A percentile compares a stretch with the other conserved stretches of the same genome.
Conservation (phyloP, 2,797 vertebrate species). For the Lophius americanus region DNA sequence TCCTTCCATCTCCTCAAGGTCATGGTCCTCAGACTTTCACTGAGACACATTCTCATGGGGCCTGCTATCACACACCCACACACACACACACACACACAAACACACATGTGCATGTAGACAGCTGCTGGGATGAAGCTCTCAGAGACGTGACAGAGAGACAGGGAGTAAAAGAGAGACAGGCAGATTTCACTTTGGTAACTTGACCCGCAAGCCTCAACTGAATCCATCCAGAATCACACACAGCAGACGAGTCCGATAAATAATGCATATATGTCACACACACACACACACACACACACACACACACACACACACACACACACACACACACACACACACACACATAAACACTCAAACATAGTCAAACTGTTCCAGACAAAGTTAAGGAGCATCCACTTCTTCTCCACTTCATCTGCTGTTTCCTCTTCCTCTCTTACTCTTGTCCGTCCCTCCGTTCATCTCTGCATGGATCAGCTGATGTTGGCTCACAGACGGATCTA, state of each 20-base stretch:
- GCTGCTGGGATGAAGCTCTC: conserved; percentile 32
- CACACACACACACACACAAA: conserved; percentile 35
- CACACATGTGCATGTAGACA: conserved; percentile 10
- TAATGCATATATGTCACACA: conserved; percentile 27
- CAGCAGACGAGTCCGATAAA: conserved; percentile 33
- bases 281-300: conserved; percentile 22
- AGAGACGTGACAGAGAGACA: conserved; percentile 21
- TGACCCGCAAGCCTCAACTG: conserved; percentile 32
- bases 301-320: conserved; percentile 33
- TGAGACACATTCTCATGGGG: conserved; percentile 52
- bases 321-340: conserved; percentile 40
- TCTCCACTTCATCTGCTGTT: too few species aligned
- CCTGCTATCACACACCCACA: conserved; percentile 34
- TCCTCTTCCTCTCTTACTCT: background rate
- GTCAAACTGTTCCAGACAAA: conserved; percentile 8
- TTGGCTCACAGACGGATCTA: too few species aligned
- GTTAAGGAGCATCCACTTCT: conserved; percentile 3
- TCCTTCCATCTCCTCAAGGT: conserved; percentile 68
- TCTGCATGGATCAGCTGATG: too few species aligned
- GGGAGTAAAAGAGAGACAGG: conserved; percentile 19
- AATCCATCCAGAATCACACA: conserved; percentile 9
- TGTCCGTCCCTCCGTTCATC: background rate
- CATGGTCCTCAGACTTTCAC: conserved; percentile 61
- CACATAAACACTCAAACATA: background rate
- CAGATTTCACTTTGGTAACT: conserved; percentile 42